Evolutionary conservation across 2,888 invertebrate species (phyloP), one percentile per base, ranked within the genome.

Genomic region (Oscheius sp.): DNA sequence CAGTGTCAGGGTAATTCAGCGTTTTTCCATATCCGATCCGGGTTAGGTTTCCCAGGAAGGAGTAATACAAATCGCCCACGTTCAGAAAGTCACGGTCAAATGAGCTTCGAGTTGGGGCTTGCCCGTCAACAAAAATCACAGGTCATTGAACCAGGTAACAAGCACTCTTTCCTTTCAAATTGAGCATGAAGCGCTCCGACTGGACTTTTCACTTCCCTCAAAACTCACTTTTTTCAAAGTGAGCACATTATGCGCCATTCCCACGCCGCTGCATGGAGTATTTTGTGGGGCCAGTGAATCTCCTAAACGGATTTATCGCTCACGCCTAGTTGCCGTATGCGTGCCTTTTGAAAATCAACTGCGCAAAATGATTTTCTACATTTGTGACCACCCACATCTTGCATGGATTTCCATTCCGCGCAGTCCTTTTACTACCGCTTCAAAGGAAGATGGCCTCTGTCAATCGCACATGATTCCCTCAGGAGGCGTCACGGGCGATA

Each of bases 231-330:
- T 55, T 37, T 12, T 10, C 33, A 20, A 4, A n/a, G n/a, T n/a
- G 34, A n/a, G 17, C n/a, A 55, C n/a, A 55, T 55, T 55, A 55
- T 55, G 31, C 55, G 34, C 33, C 34, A 3, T 55, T 55, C 55
- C 55, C 55, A 55, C 55, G 55, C 55, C 55, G 55, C 25, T n/a
- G 50, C 50, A 27, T 52, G 29, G 50, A 55, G 61, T 61, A 61
- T 61, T 61, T 61, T 61, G 61, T 61, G 42, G 55, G 27, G 15
- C 45, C 61, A 61, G 61, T 42, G 61, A 61, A 61, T 27, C 61
- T 55, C 45, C 61, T 61, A 61, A 61, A 61, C 61, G 61, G 61
- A 61, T 61, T 61, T 61, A 61, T 61, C 61, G 61, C 61, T 61
- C 45, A 61, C 61, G 61, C 61, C 61, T 27, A 61, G 42, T 61